Evolutionary conservation across 2,888 invertebrate genomes (phyloP).

Genomic region (Andrena camellia): DNA sequence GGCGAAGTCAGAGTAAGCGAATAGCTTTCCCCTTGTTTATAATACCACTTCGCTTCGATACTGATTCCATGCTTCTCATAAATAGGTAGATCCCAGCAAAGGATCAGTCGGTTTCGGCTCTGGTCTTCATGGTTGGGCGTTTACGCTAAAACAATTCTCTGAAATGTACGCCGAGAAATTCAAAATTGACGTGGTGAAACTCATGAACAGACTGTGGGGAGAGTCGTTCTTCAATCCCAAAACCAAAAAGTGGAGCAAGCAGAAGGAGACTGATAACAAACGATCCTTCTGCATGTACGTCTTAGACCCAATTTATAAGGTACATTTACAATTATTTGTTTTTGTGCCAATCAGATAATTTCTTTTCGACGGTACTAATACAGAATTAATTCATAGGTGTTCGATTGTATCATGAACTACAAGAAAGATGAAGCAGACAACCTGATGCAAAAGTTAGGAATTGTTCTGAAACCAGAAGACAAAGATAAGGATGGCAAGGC

Average conservation of each 20-base stretch:
- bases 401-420: constrained; percentile 95
- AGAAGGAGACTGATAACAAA: constrained; percentile 95
- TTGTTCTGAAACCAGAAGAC: constrained; percentile 97
- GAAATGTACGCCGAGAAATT: constrained; percentile 99
- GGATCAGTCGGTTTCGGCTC: constrained; percentile 99
- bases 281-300: constrained; percentile 99
- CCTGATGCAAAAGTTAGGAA: constrained; percentile 95
- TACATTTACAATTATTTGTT: constrained; percentile 78
- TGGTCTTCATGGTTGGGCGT: constrained; percentile 99
- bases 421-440: constrained; percentile 97
- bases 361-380: neutral
- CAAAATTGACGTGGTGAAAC: constrained; percentile 97
- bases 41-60: constrained; percentile 1
- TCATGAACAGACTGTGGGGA: constrained; percentile 99
- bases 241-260: constrained; percentile 99
- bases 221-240: constrained; percentile 99
- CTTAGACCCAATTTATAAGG: constrained; percentile 99
- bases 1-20: constrained; percentile 96
- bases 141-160: constrained; percentile 99
- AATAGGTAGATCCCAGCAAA: constrained; percentile 96
- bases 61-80: constrained; percentile 17
- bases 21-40: neutral
- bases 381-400: constrained; percentile 86
- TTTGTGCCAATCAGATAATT: neutral
- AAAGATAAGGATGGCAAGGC: constrained; percentile 98